These are phyloP conservation scores for Pyxicephalus adspersus DNA, from an alignment of 2,113 vertebrate genomes.

Conservation along the genomic window DNA sequence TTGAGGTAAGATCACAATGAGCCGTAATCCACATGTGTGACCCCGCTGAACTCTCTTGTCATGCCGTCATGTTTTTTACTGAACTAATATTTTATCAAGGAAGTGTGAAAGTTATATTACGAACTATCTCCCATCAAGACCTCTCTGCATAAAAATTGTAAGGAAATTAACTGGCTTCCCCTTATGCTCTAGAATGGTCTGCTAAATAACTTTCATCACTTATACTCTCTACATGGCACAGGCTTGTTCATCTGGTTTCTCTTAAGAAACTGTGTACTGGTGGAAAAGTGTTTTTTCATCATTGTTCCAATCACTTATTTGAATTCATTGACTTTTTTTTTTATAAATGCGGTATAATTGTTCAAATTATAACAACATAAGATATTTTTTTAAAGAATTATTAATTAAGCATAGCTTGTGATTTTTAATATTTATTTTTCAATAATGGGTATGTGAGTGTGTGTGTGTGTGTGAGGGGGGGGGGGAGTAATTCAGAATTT, in stretches of 20 bases:
- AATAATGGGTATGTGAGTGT: too few species aligned
- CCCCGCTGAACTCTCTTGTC: constrained; percentile 66
- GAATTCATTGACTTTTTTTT: constrained; percentile 59
- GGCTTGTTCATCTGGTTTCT: constrained; percentile 66
- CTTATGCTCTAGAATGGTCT: constrained; percentile 46
- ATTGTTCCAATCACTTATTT: constrained; percentile 60
- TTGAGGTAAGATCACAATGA: constrained; percentile 25
- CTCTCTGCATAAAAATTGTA: constrained; percentile 59
- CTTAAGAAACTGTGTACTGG: constrained; percentile 59
- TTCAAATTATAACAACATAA: neutral
- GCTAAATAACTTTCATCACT: constrained; percentile 53
- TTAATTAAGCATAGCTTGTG: too few species aligned
- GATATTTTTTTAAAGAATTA: too few species aligned
- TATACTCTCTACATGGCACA: constrained; percentile 47
- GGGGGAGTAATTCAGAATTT: too few species aligned
- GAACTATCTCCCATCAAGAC: constrained; percentile 29
- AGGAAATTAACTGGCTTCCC: constrained; percentile 62
- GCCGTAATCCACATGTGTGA: constrained; percentile 48
- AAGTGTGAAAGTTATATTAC: constrained; percentile 60
- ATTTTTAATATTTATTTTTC: too few species aligned
- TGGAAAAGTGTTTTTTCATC: constrained; percentile 57
- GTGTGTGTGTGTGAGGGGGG: too few species aligned
- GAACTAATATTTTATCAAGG: constrained; percentile 71
- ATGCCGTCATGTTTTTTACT: constrained; percentile 70
- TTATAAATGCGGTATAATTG: constrained; percentile 2